A percentile compares a stretch with the other conserved stretches of the same genome.
Conservation (phyloP, 1,140 invertebrate genomes). For the Zaprionus kolodkinae region DNA sequence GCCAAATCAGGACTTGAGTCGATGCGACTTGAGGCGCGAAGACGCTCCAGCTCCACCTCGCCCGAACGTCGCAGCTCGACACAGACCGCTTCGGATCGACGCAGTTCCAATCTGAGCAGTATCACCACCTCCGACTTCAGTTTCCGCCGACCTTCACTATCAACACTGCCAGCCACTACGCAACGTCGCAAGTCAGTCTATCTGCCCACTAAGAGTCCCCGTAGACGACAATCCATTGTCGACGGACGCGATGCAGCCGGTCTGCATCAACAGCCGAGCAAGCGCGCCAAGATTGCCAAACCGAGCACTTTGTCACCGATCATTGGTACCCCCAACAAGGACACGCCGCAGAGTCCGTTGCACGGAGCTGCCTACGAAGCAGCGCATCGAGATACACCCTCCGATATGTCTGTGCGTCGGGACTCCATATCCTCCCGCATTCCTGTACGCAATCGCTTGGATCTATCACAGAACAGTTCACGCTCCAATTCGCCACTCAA, state of each 20-base stretch:
- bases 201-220: constrained; percentile 41
- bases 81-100: constrained; percentile 75
- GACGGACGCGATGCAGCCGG: background rate
- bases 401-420: constrained; percentile 63
- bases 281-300: constrained; percentile 71
- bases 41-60: constrained; percentile 77
- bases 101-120: constrained; percentile 79
- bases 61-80: constrained; percentile 79
- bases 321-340: constrained; percentile 83
- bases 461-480: constrained; percentile 48
- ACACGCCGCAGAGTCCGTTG: constrained; percentile 67
- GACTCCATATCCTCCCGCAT: constrained; percentile 78
- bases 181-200: constrained; percentile 67
- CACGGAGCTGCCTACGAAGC: constrained; percentile 49
- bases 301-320: constrained; percentile 80
- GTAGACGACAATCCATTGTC: constrained; percentile 23
- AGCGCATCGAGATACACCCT: constrained; percentile 35
- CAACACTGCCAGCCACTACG: constrained; percentile 62
- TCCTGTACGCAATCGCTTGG: constrained; percentile 62
- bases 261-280: constrained; percentile 20
- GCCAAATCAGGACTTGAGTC: constrained; percentile 42
- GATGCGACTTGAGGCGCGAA: constrained; percentile 31
- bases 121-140: constrained; percentile 82
- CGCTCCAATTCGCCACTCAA: constrained; percentile 68
- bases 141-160: constrained; percentile 67